Evolutionary conservation across 2,888 invertebrate genomes (phyloP).

Genomic region (Trimorus sp.): DNA sequence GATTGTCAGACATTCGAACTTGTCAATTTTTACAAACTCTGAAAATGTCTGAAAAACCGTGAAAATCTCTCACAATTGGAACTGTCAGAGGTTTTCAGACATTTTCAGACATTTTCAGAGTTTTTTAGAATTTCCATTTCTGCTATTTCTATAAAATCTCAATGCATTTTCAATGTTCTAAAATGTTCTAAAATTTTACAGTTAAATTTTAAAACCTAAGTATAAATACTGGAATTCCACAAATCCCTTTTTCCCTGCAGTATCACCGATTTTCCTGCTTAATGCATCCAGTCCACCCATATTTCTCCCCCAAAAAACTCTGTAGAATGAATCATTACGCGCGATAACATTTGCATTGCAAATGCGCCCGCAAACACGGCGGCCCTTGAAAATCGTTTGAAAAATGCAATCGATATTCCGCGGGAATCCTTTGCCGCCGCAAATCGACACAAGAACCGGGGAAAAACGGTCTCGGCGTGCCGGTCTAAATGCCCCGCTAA

Average conservation of each 20-base stretch:
- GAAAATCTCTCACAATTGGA: no score
- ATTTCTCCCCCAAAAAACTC: neutral
- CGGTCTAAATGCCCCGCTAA: constrained; percentile 40
- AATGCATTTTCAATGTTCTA: no score
- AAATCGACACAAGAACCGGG: neutral
- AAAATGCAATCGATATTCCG: constrained; percentile 40
- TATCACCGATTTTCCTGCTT: constrained; percentile 36
- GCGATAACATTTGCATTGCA: constrained; percentile 42
- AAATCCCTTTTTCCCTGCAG: neutral
- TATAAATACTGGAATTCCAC: no score
- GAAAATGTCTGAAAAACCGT: no score
- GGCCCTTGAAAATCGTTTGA: constrained; percentile 20
- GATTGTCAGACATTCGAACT: no score
- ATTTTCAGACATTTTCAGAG: no score
- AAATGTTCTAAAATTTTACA: no score
- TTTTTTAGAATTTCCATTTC: no score
- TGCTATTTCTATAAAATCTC: no score
- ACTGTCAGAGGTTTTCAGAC: no score
- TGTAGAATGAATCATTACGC: constrained; percentile 48
- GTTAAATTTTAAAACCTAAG: no score
- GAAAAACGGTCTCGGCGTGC: constrained; percentile 27
- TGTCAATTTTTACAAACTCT: no score
- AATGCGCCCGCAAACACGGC: constrained; percentile 33
- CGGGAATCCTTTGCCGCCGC: constrained; percentile 21
- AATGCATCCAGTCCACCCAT: constrained; percentile 15